These are phyloP conservation scores for Phaedon cochleariae DNA, from an alignment of 2,888 invertebrate species.

Conservation along the genomic window DNA sequence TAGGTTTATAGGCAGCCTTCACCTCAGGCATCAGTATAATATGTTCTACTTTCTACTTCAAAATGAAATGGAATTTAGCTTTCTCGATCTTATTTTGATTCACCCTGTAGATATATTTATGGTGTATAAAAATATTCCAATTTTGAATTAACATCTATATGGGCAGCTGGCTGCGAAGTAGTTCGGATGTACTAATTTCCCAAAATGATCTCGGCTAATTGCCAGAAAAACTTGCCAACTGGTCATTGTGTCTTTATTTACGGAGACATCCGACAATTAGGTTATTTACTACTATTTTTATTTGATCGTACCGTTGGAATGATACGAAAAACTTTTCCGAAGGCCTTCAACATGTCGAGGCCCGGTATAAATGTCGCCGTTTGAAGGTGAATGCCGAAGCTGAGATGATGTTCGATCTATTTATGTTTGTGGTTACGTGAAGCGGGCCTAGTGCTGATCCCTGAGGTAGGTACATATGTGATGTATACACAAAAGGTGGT, in stretches of 20 bases:
- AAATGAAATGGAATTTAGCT: too few relatives aligned
- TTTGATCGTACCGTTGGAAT: conserved; percentile 21
- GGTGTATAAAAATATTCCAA: too few relatives aligned
- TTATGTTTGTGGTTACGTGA: background rate
- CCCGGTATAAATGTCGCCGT: background rate
- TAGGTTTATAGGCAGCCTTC: too few relatives aligned
- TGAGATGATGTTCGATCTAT: background rate
- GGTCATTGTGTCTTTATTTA: conserved; percentile 53
- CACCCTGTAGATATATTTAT: too few relatives aligned
- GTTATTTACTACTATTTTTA: conserved; percentile 49
- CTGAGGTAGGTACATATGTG: background rate
- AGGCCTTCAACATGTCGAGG: background rate
- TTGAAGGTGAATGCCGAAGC: background rate
- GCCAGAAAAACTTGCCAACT: conserved; percentile 41
- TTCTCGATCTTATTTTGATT: too few relatives aligned
- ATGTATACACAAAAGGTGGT: too few relatives aligned
- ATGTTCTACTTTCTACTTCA: too few relatives aligned
- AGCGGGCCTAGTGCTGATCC: background rate
- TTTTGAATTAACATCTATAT: too few relatives aligned
- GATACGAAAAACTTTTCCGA: conserved; percentile 1
- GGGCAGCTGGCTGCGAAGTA: too few relatives aligned
- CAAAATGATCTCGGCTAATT: conserved; percentile 42
- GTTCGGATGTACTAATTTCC: background rate
- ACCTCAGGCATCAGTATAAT: too few relatives aligned
- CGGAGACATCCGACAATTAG: conserved; percentile 54